Evolutionary conservation across 2,888 invertebrate species (phyloP), one percentile per base, ranked within the genome.

Genomic region (Pterostichus madidus): DNA sequence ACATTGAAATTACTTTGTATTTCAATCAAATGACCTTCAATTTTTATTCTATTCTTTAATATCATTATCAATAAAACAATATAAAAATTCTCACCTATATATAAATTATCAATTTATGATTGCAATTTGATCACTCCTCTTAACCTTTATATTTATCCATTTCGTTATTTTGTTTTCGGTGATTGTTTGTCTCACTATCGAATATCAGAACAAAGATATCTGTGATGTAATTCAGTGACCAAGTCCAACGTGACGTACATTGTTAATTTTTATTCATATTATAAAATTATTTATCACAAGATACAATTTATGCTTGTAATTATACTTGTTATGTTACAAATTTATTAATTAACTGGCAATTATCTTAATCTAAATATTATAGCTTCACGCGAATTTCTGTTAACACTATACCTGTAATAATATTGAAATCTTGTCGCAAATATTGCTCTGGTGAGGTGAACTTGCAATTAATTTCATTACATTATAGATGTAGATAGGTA

Each of bases 111-210:
- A 15, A 68, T 10, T 68, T 68, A 39, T 61, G 31, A 61, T 32
- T 68, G 6, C 17, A 68, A 32, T 44, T 13, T 13, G 44, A 68
- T 68, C 61, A 61, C 32, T 15, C 13, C 39, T 13, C 39, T 68
- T 68, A 68, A 68, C 68, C 39, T 68, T 44, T 44, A 68, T 68
- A 68, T 68, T 68, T 68, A 68, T 68, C 17, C 44, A 17, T 39
- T 15, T 44, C 6, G 39, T n/a, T 10, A 35, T 11, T n/a, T 68
- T 68, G 17, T 68, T 68, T 68, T 68, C 8, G 39, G 24, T 15
- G 39, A 7, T 68, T 68, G 68, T 68, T 68, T 68, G 68, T 68
- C 8, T 44, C 17, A 10, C 15, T 44, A 68, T 68, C 68, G 44
- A 68, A 68, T 56, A 56, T 44, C 39, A 68, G 44, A 68, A 64